These are phyloP conservation scores for Andricus quercusramuli DNA, from an alignment of 2,888 invertebrate species.

Conservation along the genomic window DNA sequence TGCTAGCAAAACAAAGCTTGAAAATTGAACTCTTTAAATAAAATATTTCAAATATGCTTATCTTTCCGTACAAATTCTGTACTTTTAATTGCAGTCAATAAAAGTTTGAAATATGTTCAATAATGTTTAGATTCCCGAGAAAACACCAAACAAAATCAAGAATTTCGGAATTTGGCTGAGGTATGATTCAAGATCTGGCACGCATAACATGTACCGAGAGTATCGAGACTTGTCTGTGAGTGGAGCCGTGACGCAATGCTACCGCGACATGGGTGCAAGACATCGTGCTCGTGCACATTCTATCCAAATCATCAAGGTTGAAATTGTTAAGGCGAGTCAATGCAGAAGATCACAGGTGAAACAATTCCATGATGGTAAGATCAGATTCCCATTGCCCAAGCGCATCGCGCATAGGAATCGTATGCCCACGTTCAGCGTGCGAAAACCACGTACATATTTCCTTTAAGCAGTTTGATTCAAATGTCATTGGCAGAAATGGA, in stretches of 20 bases:
- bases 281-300: slow-evolving; percentile 99
- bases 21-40: too few species aligned
- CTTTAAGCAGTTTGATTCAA: slow-evolving; percentile 75
- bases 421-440: slow-evolving; percentile 90
- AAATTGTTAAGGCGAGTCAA: slow-evolving; percentile 92
- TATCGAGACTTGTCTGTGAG: slow-evolving; percentile 98
- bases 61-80: too few species aligned
- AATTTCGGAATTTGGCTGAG: slow-evolving; percentile 99
- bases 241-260: slow-evolving; percentile 98
- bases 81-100: too few species aligned
- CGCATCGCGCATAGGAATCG: slow-evolving; percentile 91
- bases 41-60: too few species aligned
- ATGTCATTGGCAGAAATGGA: not conserved
- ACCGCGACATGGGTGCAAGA: slow-evolving; percentile 93
- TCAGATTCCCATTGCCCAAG: slow-evolving; percentile 97
- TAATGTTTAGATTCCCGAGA: slow-evolving; percentile 88
- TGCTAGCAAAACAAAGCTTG: too few species aligned
- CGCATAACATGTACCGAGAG: slow-evolving; percentile 99
- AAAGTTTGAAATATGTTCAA: not conserved
- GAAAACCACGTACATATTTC: slow-evolving; percentile 91
- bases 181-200: slow-evolving; percentile 98
- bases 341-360: slow-evolving; percentile 97
- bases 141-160: slow-evolving; percentile 96
- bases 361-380: slow-evolving; percentile 98
- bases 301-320: slow-evolving; percentile 98